Evolutionary conservation across 30 jellyfish, hydroid and myxozoan genomes (phyloP).

Genomic region (Nemopilema nomurai): DNA sequence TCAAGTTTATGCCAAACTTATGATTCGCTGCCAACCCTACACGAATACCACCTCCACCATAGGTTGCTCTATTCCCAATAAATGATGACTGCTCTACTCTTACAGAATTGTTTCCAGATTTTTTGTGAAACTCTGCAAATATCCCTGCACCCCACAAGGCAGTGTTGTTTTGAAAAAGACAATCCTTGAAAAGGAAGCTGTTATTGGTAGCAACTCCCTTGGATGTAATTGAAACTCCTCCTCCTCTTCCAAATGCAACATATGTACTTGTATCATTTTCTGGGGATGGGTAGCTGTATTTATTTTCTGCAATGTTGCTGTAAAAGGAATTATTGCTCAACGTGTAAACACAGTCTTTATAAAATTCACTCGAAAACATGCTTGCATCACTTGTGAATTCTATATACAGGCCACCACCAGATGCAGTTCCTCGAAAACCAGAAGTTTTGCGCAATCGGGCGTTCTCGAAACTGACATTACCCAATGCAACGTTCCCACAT

Average conservation of each 20-base stretch:
- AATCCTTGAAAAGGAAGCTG: conserved; percentile 18
- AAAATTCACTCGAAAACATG: background rate
- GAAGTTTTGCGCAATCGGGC: background rate
- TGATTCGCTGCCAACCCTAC: conserved; percentile 31
- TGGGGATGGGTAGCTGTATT: conserved; percentile 29
- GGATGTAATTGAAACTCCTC: conserved; percentile 51
- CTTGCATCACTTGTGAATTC: conserved; percentile 42
- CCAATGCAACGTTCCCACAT: conserved; percentile 38
- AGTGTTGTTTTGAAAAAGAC: conserved; percentile 38
- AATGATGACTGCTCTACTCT: conserved; percentile 11
- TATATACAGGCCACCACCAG: conserved; percentile 76
- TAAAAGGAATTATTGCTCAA: conserved; percentile 31
- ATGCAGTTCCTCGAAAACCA: conserved; percentile 12
- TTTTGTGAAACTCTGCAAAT: conserved; percentile 51
- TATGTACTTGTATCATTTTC: conserved; percentile 21
- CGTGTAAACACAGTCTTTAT: conserved; percentile 1
- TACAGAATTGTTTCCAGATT: conserved; percentile 28
- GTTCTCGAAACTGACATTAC: conserved; percentile 3
- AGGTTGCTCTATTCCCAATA: conserved; percentile 48
- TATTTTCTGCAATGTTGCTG: conserved; percentile 46
- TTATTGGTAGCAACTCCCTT: conserved; percentile 50
- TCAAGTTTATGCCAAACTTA: conserved; percentile 14
- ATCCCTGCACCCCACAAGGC: conserved; percentile 89
- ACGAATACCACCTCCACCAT: conserved; percentile 82
- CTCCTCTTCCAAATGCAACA: conserved; percentile 75